These are phyloP conservation scores for Machimus rusticus DNA, from an alignment of 2,888 invertebrate genomes.

Conservation along the genomic window DNA sequence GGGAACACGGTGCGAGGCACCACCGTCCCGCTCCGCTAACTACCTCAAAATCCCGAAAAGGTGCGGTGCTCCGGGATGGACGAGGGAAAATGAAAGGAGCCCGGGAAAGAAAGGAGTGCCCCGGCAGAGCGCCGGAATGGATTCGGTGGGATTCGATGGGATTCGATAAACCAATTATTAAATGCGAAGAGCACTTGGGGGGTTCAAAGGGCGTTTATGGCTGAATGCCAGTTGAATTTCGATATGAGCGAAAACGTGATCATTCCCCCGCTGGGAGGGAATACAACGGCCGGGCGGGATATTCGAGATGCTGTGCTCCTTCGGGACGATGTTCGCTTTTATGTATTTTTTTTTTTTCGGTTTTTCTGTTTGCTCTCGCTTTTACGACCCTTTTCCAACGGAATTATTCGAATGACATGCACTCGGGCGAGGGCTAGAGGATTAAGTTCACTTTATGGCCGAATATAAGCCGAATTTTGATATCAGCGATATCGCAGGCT, in stretches of 20 bases:
- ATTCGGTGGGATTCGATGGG: background rate
- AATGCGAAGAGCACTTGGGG: conserved; percentile 3
- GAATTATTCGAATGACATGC: background rate
- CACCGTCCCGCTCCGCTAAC: background rate
- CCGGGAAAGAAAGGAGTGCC: background rate
- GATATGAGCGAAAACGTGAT: conserved; percentile 22
- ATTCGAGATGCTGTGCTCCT: background rate
- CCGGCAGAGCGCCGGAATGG: background rate
- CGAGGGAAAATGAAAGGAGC: background rate
- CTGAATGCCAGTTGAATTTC: conserved; percentile 22
- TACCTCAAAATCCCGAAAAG: background rate
- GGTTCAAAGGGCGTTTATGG: conserved; percentile 28
- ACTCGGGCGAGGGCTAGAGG: background rate
- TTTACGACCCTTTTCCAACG: background rate
- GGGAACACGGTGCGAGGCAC: background rate
- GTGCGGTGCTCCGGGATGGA: background rate
- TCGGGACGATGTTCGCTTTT: background rate
- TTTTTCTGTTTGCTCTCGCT: background rate
- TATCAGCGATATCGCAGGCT: background rate
- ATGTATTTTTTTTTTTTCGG: background rate
- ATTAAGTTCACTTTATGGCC: background rate
- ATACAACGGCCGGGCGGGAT: background rate
- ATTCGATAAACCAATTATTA: conserved; percentile 38
- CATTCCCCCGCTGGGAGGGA: background rate
- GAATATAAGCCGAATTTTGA: background rate